Conservation (phyloP, 1,140 invertebrate species). For the Pseudomyrmex cubaensis region DNA sequence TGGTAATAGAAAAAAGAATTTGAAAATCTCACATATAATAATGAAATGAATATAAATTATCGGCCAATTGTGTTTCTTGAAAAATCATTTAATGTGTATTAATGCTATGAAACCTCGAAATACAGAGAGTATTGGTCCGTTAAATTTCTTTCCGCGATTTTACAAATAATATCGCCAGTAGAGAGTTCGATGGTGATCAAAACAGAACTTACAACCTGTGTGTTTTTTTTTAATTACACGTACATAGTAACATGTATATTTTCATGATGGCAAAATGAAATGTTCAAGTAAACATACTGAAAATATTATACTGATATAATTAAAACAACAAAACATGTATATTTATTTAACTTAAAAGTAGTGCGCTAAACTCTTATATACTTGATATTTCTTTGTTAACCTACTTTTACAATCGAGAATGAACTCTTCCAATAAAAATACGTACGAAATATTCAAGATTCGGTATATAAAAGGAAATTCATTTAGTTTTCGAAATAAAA, state of each 20-base stretch:
- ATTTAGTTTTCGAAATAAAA: slow-evolving; percentile 2
- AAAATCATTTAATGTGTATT: slow-evolving; percentile 41
- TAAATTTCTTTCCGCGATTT: slow-evolving; percentile 47
- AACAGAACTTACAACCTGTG: too few species aligned
- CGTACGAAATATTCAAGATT: background rate
- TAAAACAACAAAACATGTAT: slow-evolving; percentile 6
- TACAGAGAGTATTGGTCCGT: slow-evolving; percentile 71
- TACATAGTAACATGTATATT: slow-evolving; percentile 33
- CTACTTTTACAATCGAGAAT: slow-evolving; percentile 11
- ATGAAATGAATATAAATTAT: background rate
- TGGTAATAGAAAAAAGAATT: background rate
- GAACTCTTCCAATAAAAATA: background rate
- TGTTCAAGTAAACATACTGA: too few species aligned
- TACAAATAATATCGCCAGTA: slow-evolving; percentile 15
- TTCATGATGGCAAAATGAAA: background rate
- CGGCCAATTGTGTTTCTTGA: slow-evolving; percentile 10
- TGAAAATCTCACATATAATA: background rate
- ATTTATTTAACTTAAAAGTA: slow-evolving; percentile 22
- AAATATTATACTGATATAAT: too few species aligned
- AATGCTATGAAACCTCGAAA: slow-evolving; percentile 48
- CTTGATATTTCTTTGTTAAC: background rate
- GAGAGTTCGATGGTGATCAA: background rate
- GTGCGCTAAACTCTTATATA: background rate
- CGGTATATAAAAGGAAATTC: background rate
- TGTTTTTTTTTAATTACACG: slow-evolving; percentile 10